Evolutionary conservation across 2,797 vertebrate genomes (phyloP), one percentile per base, ranked within the genome.

Genomic region (Diceros bicornis): DNA sequence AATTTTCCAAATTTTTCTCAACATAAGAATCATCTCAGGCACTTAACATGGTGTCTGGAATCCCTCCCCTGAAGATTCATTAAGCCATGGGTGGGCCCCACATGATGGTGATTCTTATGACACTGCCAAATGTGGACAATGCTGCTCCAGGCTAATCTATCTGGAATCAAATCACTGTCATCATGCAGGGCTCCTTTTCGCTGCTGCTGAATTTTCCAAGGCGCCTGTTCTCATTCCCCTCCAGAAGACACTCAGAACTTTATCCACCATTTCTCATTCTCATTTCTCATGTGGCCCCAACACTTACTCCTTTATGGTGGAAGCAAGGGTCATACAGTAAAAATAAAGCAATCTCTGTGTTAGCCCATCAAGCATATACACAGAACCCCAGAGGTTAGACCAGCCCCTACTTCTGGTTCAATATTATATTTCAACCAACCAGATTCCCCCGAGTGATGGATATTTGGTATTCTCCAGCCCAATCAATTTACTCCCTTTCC

Each of bases 41-140:
- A 62, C 32, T 69, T 84, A 66, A 66, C 47, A 16, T 50, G n/a
- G 7, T 52, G 7, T 32, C 75, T 88, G 57, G 37, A 72, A 44
- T 41, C 34, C 50, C 6, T 66, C 25, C 34, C 50, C 68, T 29
- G 55, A 29, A 81, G n/a, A 18, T 64, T 37, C 68, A 29, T 84
- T 41, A 77, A 78, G 55, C 71, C 11, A 55, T 34, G 14, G 29
- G 57, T 88, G 87, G 52, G 23, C 14, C 44, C 44, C 29, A 57
- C 20, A 34, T 84, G 44, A 61, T 66, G 55, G 62, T 59, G 50
- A 62, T 72, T 32, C 79, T 81, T 29, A 71, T 3, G 66, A 68
- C 85, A 47, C 61, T 32, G 72, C 75, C 17, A 84, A 83, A 69
- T 64, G n/a, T 59, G 55, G 69, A 66, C 81, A 79, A 17, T 52